Conservation (phyloP, 2,113 vertebrate genomes). For the Psittacula cyanocephala region DNA sequence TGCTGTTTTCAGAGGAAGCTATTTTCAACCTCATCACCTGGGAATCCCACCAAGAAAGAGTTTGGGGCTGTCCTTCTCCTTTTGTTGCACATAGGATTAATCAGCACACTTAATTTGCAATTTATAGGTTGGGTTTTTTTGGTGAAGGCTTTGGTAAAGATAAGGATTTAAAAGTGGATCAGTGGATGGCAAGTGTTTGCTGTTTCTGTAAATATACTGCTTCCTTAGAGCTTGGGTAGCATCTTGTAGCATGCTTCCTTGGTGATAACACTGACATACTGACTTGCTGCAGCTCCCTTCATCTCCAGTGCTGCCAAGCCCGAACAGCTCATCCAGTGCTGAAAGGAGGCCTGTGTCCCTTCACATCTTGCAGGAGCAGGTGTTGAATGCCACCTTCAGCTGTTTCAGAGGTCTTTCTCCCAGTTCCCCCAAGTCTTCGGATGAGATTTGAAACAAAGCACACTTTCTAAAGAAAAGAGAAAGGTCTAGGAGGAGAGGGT, state of each 20-base stretch:
- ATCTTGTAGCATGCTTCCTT: not conserved
- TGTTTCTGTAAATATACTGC: not conserved
- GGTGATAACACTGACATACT: accelerated
- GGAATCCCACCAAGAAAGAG: not conserved
- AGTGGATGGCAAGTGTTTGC: not conserved
- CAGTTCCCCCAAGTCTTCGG: not conserved
- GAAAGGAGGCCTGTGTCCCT: not conserved
- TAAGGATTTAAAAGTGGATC: not conserved
- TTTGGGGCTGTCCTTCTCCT: not conserved
- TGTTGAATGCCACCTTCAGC: not conserved
- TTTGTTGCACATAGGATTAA: not conserved
- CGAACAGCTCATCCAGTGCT: not conserved
- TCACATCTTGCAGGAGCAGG: not conserved
- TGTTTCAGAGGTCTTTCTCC: not conserved
- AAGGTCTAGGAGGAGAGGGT: not conserved
- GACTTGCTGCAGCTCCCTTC: not conserved
- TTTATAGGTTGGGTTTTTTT: not conserved
- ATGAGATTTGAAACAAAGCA: not conserved
- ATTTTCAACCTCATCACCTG: not conserved
- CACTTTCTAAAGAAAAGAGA: not conserved
- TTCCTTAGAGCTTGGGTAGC: not conserved
- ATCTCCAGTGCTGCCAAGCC: accelerated
- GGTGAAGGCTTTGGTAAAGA: not conserved
- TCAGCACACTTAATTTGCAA: not conserved
- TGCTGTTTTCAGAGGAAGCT: not conserved